Evolutionary conservation across 2,888 invertebrate genomes (phyloP).

Genomic region (Rotaria sp.): DNA sequence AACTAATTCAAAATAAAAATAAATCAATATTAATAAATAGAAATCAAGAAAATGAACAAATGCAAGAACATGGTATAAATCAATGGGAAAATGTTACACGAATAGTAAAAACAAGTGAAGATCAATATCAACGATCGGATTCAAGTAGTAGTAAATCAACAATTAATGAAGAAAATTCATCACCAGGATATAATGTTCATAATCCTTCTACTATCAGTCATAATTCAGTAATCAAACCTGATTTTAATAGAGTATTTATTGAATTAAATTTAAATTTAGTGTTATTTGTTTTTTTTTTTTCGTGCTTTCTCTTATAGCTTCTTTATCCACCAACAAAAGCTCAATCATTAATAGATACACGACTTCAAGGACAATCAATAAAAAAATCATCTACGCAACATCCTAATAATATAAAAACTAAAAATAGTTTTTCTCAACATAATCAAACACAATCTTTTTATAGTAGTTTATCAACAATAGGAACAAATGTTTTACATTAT

Average conservation of each 20-base stretch:
- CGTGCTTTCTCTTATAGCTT: neutral
- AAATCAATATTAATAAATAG: neutral
- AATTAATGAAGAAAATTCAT: neutral
- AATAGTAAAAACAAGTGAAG: conserved; percentile 16
- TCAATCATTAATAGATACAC: conserved; percentile 4
- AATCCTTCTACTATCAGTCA: neutral
- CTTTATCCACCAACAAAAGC: neutral
- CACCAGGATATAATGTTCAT: neutral
- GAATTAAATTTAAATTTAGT: no score
- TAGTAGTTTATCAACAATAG: neutral
- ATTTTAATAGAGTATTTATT: neutral
- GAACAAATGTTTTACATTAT: neutral
- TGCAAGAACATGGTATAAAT: neutral
- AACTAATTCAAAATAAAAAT: neutral
- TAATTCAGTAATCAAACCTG: neutral
- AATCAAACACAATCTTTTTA: neutral
- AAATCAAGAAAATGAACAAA: neutral
- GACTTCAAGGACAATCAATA: neutral
- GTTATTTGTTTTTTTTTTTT: neutral
- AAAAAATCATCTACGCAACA: neutral
- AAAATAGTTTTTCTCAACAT: neutral
- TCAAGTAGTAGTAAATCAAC: neutral
- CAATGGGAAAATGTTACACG: neutral
- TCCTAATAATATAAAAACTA: neutral
- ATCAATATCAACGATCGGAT: neutral